Conservation (phyloP, 2,888 invertebrate species). For the Busseola fusca region DNA sequence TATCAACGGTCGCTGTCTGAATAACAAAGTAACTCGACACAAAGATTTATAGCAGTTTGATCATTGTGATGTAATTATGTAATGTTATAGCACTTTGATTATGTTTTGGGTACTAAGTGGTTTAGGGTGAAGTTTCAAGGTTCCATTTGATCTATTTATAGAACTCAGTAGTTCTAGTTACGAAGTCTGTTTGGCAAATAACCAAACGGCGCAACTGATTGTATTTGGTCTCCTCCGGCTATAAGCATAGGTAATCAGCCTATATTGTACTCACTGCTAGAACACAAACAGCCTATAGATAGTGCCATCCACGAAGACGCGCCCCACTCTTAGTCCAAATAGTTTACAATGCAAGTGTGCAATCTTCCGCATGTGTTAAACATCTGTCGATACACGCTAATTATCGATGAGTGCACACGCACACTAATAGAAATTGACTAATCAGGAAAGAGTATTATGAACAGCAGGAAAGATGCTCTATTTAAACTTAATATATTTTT, state of each 20-base stretch:
- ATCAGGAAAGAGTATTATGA: too few species aligned
- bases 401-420: too few species aligned
- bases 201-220: not conserved
- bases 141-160: slow-evolving; percentile 17
- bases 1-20: slow-evolving; percentile 35
- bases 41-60: slow-evolving; percentile 65
- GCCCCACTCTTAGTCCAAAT: too few species aligned
- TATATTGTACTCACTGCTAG: not conserved
- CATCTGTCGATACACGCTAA: too few species aligned
- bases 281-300: too few species aligned
- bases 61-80: slow-evolving; percentile 52
- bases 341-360: too few species aligned
- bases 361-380: too few species aligned
- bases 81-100: slow-evolving; percentile 48
- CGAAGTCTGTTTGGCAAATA: not conserved
- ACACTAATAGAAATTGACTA: too few species aligned
- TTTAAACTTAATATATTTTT: too few species aligned
- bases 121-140: slow-evolving; percentile 36
- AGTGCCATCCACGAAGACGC: too few species aligned
- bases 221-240: not conserved
- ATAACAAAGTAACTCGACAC: slow-evolving; percentile 43
- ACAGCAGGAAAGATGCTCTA: too few species aligned
- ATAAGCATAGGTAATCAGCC: not conserved
- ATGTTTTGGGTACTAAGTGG: slow-evolving; percentile 46
- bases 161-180: not conserved